A percentile compares a stretch with the other conserved stretches of the same genome.
phyloP scores from a whole-genome alignment of 2,113 vertebrate species.

The Corythoichthys intestinalis region DNA sequence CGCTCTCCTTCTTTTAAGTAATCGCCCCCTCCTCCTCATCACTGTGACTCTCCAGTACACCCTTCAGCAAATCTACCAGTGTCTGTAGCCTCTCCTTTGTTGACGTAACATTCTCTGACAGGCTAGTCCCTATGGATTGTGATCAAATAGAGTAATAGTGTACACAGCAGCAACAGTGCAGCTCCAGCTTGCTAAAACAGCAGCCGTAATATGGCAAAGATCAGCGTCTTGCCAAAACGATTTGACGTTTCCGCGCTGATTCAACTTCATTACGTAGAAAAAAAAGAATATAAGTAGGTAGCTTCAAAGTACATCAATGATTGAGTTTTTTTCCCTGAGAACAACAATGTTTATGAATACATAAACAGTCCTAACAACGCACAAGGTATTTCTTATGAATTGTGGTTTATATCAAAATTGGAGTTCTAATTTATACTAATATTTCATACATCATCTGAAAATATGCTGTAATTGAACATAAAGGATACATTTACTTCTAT shows the following conservation, averaged over 20 bases:
- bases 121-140: slow-evolving; percentile 67
- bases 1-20: slow-evolving; percentile 7
- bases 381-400: background rate
- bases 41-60: slow-evolving; percentile 42
- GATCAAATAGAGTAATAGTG: slow-evolving; percentile 64
- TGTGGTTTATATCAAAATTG: background rate
- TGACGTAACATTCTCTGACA: slow-evolving; percentile 63
- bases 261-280: slow-evolving; percentile 17
- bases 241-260: slow-evolving; percentile 55
- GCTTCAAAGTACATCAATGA: background rate
- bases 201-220: slow-evolving; percentile 58
- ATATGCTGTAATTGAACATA: background rate
- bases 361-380: background rate
- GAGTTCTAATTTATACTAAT: background rate
- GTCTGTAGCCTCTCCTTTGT: slow-evolving; percentile 48
- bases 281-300: slow-evolving; percentile 1
- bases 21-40: slow-evolving; percentile 1
- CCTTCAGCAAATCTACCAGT: slow-evolving; percentile 56
- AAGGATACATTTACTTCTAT: no score
- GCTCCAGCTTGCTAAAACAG: slow-evolving; percentile 48
- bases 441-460: background rate
- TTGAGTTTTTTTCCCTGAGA: background rate
- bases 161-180: slow-evolving; percentile 59
- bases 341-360: background rate
- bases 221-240: slow-evolving; percentile 47